Conservation (phyloP, 2,113 vertebrate species). For the Rousettus leschenaultii region DNA sequence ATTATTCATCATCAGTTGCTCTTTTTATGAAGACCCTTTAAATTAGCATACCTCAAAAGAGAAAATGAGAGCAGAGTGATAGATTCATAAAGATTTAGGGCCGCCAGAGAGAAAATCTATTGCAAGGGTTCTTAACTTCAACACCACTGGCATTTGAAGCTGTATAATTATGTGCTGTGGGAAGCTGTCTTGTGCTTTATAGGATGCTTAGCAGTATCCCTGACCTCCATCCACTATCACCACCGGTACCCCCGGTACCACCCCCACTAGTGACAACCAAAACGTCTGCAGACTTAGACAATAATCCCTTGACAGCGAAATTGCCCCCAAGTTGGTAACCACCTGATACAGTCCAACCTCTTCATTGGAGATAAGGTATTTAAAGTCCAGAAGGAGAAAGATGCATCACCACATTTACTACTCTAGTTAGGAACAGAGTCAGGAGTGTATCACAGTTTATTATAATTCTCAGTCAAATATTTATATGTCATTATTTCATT, state of each 20-base stretch:
- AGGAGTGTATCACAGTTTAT: not conserved
- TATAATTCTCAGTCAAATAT: not conserved
- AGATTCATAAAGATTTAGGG: not conserved
- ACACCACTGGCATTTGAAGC: not conserved
- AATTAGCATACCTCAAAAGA: not conserved
- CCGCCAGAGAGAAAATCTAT: not conserved
- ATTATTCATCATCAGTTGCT: not conserved
- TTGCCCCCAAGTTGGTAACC: not conserved
- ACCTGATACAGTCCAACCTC: not conserved
- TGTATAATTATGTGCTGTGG: not conserved
- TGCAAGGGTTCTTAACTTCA: not conserved
- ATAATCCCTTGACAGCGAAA: not conserved
- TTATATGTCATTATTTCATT: not conserved
- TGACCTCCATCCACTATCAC: not conserved
- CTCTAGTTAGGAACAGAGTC: not conserved
- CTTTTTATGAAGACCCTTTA: not conserved
- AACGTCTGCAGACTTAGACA: not conserved
- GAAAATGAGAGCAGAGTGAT: not conserved
- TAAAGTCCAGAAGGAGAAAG: not conserved
- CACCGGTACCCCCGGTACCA: no score
- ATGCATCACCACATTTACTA: not conserved
- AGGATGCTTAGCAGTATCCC: not conserved
- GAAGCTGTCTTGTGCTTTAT: not conserved
- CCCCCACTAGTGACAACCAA: not conserved
- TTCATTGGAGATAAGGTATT: not conserved